Evolutionary conservation across 2,797 vertebrate species (phyloP), one percentile per base, ranked within the genome.

Genomic region (Tamandua tetradactyla): DNA sequence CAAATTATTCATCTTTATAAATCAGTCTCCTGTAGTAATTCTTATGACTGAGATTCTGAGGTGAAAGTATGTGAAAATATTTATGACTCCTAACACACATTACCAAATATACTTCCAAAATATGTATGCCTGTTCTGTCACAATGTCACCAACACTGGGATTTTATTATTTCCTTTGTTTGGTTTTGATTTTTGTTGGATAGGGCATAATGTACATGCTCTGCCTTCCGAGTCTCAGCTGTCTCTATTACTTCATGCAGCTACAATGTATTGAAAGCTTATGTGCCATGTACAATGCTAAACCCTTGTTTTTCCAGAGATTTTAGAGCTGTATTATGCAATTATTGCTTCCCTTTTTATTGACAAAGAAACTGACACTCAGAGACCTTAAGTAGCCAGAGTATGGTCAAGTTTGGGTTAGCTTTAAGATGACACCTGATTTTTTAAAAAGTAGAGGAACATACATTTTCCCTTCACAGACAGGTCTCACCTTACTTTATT

Each of bases 151-250:
- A 83, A n/a, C 18, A 69, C 25, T 23, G 59, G 23, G 22, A 82
- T 92, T 88, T 87, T 83, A 64, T 40, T 35, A 42, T 94, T 87
- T 80, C 52, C 55, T 87, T 95, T 91, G 68, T 89, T 79, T 61
- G 59, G n/a, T 49, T 86, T 79, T 82, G 30, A 52, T 94, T 96
- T 93, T 47, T 37, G 6, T 84, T 83, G 79, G 40, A 62, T n/a
- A 62, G 15, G 4, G 40, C n/a, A 83, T 74, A 59, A 91, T 78
- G 85, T 76, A 57, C 0, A 55, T 0, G 22, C 42, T 62, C 55
- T 55, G 49, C 27, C 49, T 94, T 91, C 55, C 40, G 27, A 20
- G 59, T 49, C 64, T 83, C 42, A 22, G 15, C 62, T 85, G 42
- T 49, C 87, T 81, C 27, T 74, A 20, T 57, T 71, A 23, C 12